phyloP scores from a whole-genome alignment of 2,888 invertebrate genomes.

The Phorcus lineatus region DNA sequence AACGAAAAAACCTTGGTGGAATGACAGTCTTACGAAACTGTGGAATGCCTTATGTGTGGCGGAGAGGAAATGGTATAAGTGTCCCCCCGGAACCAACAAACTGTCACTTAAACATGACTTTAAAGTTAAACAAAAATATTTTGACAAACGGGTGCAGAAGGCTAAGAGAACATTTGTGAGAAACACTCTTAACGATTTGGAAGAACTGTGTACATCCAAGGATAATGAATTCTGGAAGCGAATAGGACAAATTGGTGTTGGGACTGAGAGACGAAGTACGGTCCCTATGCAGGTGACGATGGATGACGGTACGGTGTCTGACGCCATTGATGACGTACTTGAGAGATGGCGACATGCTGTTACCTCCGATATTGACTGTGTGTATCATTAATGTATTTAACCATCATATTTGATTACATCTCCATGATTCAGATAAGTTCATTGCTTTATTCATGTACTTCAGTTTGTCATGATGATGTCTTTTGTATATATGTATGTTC shows the following conservation, averaged over 20 bases:
- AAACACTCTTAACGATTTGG: not conserved
- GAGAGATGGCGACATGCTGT: not conserved
- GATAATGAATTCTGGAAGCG: not conserved
- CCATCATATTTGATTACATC: too few species aligned
- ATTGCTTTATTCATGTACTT: too few species aligned
- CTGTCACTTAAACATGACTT: not conserved
- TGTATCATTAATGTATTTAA: too few species aligned
- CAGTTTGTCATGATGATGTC: too few species aligned
- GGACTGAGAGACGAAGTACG: not conserved
- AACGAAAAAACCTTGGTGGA: not conserved
- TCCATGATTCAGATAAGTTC: too few species aligned
- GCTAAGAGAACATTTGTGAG: not conserved
- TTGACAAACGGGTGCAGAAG: not conserved
- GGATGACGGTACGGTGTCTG: not conserved
- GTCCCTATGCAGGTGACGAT: not conserved
- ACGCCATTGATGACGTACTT: not conserved
- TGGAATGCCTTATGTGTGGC: constrained; percentile 7
- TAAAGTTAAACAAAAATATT: not conserved
- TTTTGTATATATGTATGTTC: too few species aligned
- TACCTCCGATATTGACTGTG: too few species aligned
- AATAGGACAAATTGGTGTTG: not conserved
- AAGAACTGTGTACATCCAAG: not conserved
- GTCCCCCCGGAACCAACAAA: not conserved
- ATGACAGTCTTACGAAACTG: not conserved
- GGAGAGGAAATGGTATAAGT: not conserved